phyloP scores from a whole-genome alignment of 2,888 invertebrate species.

The Pyrrhosoma nymphula region DNA sequence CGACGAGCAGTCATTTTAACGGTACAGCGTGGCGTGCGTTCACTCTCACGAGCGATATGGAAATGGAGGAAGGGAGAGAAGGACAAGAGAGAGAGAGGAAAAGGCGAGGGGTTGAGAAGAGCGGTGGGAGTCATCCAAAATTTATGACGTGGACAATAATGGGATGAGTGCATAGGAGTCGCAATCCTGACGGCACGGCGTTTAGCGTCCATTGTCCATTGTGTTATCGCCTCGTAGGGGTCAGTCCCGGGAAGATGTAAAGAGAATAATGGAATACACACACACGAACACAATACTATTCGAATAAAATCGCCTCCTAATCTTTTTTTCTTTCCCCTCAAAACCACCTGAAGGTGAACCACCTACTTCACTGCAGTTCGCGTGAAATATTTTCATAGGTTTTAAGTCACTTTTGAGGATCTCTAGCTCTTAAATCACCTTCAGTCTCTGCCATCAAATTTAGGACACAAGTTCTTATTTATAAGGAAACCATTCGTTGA shows the following conservation, averaged over 20 bases:
- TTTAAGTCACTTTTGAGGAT: too few relatives aligned
- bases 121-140: constrained; percentile 29
- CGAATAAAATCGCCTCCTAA: background rate
- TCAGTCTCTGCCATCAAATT: too few relatives aligned
- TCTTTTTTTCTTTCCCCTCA: too few relatives aligned
- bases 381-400: too few relatives aligned
- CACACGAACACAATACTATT: background rate
- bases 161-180: background rate
- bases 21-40: background rate
- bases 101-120: background rate
- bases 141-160: constrained; percentile 36
- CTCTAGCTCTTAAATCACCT: too few relatives aligned
- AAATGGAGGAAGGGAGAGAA: background rate
- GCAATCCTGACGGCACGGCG: background rate
- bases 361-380: too few relatives aligned
- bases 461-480: too few relatives aligned
- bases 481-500: too few relatives aligned
- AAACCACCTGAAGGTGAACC: too few relatives aligned
- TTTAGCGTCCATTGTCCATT: background rate
- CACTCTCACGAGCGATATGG: background rate
- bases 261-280: background rate
- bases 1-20: background rate
- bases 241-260: background rate
- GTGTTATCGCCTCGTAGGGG: background rate
- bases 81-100: background rate